Evolutionary conservation across 2,888 invertebrate species (phyloP), one percentile per base, ranked within the genome.

Genomic region (Aphidoletes aphidimyza): DNA sequence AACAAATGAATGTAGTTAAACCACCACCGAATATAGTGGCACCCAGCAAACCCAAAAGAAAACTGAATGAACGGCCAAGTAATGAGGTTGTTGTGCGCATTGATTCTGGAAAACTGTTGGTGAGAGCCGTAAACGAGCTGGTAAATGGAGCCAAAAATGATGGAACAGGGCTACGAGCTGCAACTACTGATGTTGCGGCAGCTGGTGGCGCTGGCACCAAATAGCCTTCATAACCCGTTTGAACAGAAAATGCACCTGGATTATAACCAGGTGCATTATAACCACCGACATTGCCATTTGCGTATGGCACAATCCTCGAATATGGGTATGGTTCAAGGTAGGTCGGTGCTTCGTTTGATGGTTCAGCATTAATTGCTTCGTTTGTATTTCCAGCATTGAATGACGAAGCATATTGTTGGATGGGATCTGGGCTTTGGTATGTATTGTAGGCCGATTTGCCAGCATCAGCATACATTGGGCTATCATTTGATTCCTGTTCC

Each of bases 1-100:
- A 91, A 87, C 93, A 93, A 0, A 93, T 87, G 0, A 91, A 89
- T 0, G 91, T 91, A 0, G 92, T 92, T 34, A 93, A 89, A 34
- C 91, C 88, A 14, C 91, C 90, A 3, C 93, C 92, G 84, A 93
- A 88, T 6, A 92, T 85, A 5, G 92, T 87, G 6, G 92, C 88
- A 2, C 88, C 88, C 22, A 91, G 0, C 39, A 42, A 36, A 22
- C 39, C 42, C 22, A 84, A 22, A 30, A 84, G 5, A 22, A 26
- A 54, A n/a, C 91, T 88, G 26, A 90, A 89, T 8, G 91, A 87
- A 86, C 91, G 90, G 0, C 3, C 88, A 26, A 92, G 86, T 30
- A 90, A 87, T 1, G 88, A 88, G 84, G 88, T 86, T 85, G 89
- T 87, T 9, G 89, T 86, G n/a, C 86, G 85, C 22, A 85, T 36